Conservation (phyloP, 2,888 invertebrate genomes). For the Drosophila koepferae region DNA sequence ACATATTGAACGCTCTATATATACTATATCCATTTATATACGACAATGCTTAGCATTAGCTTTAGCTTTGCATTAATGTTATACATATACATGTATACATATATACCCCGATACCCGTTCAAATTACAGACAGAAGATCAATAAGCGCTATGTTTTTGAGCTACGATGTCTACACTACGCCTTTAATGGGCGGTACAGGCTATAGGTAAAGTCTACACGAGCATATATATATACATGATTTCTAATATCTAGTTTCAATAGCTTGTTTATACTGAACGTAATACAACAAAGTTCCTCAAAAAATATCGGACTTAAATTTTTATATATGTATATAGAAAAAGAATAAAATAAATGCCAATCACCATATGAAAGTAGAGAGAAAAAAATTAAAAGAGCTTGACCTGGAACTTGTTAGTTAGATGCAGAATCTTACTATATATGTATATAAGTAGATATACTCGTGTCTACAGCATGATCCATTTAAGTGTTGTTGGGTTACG, state of each 20-base stretch:
- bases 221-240: too few relatives aligned
- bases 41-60: neutral
- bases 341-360: too few relatives aligned
- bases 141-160: neutral
- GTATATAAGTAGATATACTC: neutral
- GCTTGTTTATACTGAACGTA: neutral
- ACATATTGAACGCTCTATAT: conserved; percentile 27
- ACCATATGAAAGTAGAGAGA: too few relatives aligned
- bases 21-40: neutral
- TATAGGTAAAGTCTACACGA: neutral
- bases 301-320: neutral
- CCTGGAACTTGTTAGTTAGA: neutral
- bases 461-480: neutral
- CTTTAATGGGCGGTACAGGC: neutral
- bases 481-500: neutral
- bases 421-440: neutral
- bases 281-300: neutral
- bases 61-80: neutral
- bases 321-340: neutral
- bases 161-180: neutral
- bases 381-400: neutral
- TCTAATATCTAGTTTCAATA: neutral
- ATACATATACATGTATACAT: conserved; percentile 1
- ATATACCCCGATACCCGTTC: neutral
- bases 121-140: neutral